Conservation (phyloP, 2,888 invertebrate genomes). For the Dilophus febrilis region DNA sequence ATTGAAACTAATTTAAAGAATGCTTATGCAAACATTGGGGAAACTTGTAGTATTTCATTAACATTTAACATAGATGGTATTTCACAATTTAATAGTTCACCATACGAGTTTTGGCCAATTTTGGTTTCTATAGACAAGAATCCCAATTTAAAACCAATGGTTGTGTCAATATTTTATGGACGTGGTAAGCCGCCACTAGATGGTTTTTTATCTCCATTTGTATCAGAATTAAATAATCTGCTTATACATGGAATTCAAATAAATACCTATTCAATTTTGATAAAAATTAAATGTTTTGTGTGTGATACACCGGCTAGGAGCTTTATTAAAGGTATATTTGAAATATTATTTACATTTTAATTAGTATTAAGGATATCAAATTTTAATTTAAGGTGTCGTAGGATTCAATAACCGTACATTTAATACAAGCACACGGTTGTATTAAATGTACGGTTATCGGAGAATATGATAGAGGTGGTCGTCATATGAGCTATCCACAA, state of each 20-base stretch:
- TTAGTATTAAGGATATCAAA: no score
- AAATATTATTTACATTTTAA: neutral
- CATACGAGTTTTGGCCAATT: neutral
- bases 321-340: neutral
- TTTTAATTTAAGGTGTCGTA: no score
- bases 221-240: neutral
- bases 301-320: neutral
- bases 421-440: neutral
- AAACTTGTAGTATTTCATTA: neutral
- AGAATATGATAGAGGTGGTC: neutral
- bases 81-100: neutral
- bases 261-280: neutral
- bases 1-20: neutral
- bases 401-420: neutral
- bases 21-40: no score
- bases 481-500: neutral
- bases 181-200: neutral
- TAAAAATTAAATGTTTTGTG: neutral
- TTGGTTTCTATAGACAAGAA: no score
- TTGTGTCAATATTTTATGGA: neutral
- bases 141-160: neutral
- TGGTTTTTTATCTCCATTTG: neutral
- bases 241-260: neutral
- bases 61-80: neutral
- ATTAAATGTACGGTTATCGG: neutral